Evolutionary conservation across 2,113 vertebrate species (phyloP), one percentile per base, ranked within the genome.

Genomic region (Ranitomeya variabilis): DNA sequence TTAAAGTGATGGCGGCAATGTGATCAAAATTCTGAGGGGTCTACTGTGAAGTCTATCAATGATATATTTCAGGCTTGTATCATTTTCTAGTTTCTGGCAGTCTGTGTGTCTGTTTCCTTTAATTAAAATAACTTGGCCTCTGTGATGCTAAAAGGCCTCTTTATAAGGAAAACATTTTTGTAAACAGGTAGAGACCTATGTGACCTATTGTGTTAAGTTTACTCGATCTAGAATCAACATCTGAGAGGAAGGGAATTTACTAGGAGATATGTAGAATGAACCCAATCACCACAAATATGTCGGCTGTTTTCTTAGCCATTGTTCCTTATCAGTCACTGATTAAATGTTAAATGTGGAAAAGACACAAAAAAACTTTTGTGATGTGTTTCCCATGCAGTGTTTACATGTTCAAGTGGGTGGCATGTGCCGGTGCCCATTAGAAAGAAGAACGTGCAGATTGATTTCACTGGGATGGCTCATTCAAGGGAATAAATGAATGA

Each of bases 201-300:
- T 89, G 87, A 89, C 87, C 87, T 85, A 89, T 89, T 89, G 87
- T 89, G 87, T 89, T 85, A 89, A 89, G 87, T 89, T 89, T 89
- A 89, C 87, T 71, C 16, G 52, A 89, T 89, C 87, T 89, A 85
- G 82, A 85, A 60, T 89, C 82, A 89, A 85, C 87, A 89, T 89
- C 59, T 54, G 73, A 89, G 71, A 89, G 87, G 87, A 89, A 89
- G 87, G 59, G 87, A 84, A 89, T 79, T 79, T 60, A 45, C 59
- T 59, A 37, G 87, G 26, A 89, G 87, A 89, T 89, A 89, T 79
- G 87, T 26, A 85, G 81, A 84, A 83, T 88, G 71, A 77, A 62
- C 81, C 81, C 87, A 89, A 84, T 89, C 87, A 89, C 81, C 51
- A 66, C 81, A 89, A 89, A 85, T 89, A 89, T 85, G 82, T 77